These are phyloP conservation scores for Nesogale talazaci DNA, from an alignment of 2,113 vertebrate genomes.

Conservation along the genomic window DNA sequence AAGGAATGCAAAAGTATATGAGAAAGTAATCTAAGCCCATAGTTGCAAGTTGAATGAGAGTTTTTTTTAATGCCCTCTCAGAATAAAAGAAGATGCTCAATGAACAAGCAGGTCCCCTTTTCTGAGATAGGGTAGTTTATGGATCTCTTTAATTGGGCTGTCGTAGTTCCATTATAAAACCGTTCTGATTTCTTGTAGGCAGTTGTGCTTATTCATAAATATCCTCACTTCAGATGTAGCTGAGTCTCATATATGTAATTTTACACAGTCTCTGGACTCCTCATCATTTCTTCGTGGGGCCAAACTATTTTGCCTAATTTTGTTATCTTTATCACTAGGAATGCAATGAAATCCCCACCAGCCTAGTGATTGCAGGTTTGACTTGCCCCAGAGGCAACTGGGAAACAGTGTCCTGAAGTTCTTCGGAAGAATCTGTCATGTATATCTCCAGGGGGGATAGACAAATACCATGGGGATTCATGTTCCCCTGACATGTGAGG, in stretches of 20 bases:
- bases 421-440: background rate
- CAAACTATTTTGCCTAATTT: background rate
- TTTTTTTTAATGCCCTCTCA: background rate
- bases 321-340: conserved; percentile 11
- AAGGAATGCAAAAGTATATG: background rate
- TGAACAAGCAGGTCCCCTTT: background rate
- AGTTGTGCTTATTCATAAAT: background rate
- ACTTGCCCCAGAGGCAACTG: background rate
- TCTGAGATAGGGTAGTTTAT: background rate
- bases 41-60: conserved; percentile 6
- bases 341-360: background rate
- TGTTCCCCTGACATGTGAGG: background rate
- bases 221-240: conserved; percentile 23
- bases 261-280: conserved; percentile 51
- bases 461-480: too few species aligned
- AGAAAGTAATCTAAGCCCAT: conserved; percentile 10
- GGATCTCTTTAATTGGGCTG: too few species aligned
- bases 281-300: conserved; percentile 29
- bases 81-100: background rate
- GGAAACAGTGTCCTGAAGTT: background rate
- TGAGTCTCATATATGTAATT: conserved; percentile 55
- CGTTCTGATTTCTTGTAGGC: background rate
- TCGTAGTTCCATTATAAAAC: background rate
- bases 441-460: too few species aligned
- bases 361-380: background rate